Percentiles rank a stretch among this genome's conserved stretches.
These are phyloP conservation scores for Drosophila trapezifrons DNA, from an alignment of 1,140 invertebrate species.

Conservation along the genomic window DNA sequence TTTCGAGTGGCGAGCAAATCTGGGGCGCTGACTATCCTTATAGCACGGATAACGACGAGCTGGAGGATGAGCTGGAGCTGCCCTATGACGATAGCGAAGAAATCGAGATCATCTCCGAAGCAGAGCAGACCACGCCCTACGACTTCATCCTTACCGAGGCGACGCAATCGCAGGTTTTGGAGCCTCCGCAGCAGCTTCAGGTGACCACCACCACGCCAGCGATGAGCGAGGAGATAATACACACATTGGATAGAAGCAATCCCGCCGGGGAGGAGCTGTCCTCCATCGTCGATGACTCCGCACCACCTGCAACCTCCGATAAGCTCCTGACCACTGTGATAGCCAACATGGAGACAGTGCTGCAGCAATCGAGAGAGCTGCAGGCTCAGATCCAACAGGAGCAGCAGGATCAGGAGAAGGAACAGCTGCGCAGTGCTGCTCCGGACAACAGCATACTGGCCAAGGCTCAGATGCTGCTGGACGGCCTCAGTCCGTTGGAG, in stretches of 20 bases:
- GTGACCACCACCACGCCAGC: constrained; percentile 53
- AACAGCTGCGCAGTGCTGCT: constrained; percentile 6
- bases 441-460: constrained; percentile 40
- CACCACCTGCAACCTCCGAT: constrained; percentile 35
- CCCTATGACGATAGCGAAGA: constrained; percentile 47
- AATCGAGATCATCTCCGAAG: constrained; percentile 54
- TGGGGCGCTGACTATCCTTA: constrained; percentile 70
- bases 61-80: constrained; percentile 52
- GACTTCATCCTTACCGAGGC: constrained; percentile 38
- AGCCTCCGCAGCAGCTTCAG: constrained; percentile 39
- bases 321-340: constrained; percentile 63
- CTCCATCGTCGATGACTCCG: neutral
- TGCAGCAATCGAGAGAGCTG: constrained; percentile 68
- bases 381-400: constrained; percentile 39
- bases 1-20: constrained; percentile 44
- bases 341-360: constrained; percentile 70
- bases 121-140: constrained; percentile 33
- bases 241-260: neutral
- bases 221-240: constrained; percentile 17
- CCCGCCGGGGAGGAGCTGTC: neutral
- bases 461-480: constrained; percentile 72
- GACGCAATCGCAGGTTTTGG: constrained; percentile 8
- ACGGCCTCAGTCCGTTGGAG: constrained; percentile 53
- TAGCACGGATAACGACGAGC: constrained; percentile 65
- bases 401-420: constrained; percentile 41